Evolutionary conservation across 2,113 vertebrate species (phyloP).

Genomic region (Neotragus pygmaeus): DNA sequence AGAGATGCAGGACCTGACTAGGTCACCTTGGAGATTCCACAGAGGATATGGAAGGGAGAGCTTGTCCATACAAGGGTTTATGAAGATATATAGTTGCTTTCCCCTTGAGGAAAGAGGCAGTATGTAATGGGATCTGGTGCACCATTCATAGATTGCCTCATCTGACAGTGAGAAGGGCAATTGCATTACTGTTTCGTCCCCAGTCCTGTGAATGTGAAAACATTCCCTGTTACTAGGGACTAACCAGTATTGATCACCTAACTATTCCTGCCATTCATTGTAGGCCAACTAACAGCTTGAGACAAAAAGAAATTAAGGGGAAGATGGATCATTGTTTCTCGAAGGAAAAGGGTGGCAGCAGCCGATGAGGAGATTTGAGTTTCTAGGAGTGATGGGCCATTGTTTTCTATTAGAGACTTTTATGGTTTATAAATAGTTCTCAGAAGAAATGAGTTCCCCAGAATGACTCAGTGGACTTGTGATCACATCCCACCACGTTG

Average conservation of each 20-base stretch:
- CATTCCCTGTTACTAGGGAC: neutral
- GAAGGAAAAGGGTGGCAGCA: neutral
- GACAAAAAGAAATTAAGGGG: neutral
- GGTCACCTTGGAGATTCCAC: neutral
- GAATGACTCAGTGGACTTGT: neutral
- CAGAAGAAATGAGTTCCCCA: neutral
- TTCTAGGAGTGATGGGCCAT: neutral
- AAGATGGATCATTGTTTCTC: neutral
- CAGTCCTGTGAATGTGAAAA: neutral
- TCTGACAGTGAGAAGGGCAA: neutral
- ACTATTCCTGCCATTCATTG: neutral
- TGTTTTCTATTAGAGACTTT: neutral
- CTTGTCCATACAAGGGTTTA: neutral
- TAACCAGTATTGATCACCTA: neutral
- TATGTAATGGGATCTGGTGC: neutral
- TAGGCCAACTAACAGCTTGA: neutral
- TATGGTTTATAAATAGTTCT: neutral
- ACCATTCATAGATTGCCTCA: neutral
- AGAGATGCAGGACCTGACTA: neutral
- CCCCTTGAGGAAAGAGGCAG: neutral
- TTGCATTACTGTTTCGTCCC: neutral
- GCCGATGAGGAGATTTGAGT: neutral
- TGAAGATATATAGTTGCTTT: neutral
- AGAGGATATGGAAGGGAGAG: neutral
- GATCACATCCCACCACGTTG: neutral